Conservation (phyloP, 2,888 invertebrate genomes). For the Cremastobaeus sp. region DNA sequence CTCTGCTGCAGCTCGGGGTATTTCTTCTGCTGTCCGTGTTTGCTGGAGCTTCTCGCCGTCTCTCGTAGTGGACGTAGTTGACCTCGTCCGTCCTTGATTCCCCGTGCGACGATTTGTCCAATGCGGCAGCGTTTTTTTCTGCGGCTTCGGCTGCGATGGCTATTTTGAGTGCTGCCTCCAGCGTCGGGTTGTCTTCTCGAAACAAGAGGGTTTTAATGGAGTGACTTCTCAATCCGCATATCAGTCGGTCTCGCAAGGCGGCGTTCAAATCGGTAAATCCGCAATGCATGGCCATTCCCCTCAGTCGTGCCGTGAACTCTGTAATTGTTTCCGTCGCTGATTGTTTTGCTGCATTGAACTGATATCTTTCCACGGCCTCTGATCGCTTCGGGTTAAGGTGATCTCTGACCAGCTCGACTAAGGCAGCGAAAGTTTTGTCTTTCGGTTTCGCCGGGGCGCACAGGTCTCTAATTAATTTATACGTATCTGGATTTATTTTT, state of each 20-base stretch:
- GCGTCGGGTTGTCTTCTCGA: slow-evolving; percentile 1
- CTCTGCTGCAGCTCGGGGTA: neutral
- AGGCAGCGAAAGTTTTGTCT: slow-evolving; percentile 35
- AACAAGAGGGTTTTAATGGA: slow-evolving; percentile 17
- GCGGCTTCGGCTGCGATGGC: slow-evolving; percentile 22
- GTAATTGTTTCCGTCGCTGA: slow-evolving; percentile 8
- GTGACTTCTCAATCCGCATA: slow-evolving; percentile 12
- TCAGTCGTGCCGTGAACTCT: slow-evolving; percentile 71
- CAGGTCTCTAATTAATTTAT: slow-evolving; percentile 45
- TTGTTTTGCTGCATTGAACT: slow-evolving; percentile 19
- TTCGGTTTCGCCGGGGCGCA: slow-evolving; percentile 55
- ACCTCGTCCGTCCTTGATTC: neutral
- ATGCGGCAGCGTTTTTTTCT: slow-evolving; percentile 14
- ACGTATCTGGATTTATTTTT: slow-evolving; percentile 42
- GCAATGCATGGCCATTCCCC: slow-evolving; percentile 3
- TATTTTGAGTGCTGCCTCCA: slow-evolving; percentile 6
- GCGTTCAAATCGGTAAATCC: neutral
- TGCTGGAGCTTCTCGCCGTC: neutral
- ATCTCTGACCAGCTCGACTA: slow-evolving; percentile 49
- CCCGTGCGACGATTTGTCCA: neutral
- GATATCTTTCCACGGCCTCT: slow-evolving; percentile 46
- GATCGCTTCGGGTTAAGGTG: slow-evolving; percentile 56
- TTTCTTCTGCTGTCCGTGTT: neutral
- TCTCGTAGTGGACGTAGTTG: neutral
- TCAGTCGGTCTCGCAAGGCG: neutral